Percentiles rank a stretch among this genome's conserved stretches.
Conservation (phyloP, 2,113 vertebrate species). For the Anhinga anhinga region DNA sequence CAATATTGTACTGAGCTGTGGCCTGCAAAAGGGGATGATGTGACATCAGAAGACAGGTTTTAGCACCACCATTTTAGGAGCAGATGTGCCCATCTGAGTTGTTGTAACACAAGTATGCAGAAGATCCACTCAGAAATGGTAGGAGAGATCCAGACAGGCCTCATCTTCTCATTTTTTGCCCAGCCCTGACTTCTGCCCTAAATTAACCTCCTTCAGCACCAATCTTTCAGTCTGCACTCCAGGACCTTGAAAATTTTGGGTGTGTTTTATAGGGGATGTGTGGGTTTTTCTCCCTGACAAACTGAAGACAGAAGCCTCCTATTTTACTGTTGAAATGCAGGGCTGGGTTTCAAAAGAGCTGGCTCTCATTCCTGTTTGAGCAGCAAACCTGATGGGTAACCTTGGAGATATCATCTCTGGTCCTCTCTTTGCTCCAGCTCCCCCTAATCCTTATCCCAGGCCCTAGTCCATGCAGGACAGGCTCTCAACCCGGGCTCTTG, state of each 20-base stretch:
- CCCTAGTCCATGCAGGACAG: neutral
- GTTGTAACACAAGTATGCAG: neutral
- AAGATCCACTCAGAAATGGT: neutral
- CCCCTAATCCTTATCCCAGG: neutral
- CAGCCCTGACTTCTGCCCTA: neutral
- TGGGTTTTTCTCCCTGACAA: neutral
- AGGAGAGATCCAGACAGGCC: neutral
- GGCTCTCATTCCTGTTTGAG: neutral
- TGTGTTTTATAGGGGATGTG: neutral
- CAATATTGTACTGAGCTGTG: neutral
- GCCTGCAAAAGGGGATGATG: neutral
- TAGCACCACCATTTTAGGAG: neutral
- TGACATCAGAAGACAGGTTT: neutral
- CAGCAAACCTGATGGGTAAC: neutral
- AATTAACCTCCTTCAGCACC: neutral
- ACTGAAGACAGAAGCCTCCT: neutral
- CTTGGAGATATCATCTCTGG: neutral
- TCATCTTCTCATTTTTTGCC: neutral
- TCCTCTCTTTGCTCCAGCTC: neutral
- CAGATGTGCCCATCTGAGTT: neutral
- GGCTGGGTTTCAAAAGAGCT: neutral
- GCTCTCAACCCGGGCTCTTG: neutral
- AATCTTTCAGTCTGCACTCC: neutral
- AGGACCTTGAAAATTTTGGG: neutral
- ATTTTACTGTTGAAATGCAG: neutral